Percentiles rank a stretch among this genome's conserved stretches.
phyloP scores from a whole-genome alignment of 2,797 vertebrate species.

The Lerista edwardsae region DNA sequence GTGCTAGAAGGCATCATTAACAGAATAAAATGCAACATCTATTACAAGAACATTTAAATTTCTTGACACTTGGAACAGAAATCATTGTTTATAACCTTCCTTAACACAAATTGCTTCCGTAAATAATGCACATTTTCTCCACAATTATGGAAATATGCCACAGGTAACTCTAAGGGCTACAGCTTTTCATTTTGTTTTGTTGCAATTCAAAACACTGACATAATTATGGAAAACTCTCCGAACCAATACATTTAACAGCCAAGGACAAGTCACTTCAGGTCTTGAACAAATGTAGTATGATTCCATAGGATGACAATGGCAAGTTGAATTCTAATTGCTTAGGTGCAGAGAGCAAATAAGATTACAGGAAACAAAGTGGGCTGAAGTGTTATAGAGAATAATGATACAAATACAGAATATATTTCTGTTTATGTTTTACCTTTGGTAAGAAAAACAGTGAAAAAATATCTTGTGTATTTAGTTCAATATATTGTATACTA shows the following conservation, averaged over 20 bases:
- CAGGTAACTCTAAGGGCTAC: slow-evolving; percentile 42
- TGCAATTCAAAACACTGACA: slow-evolving; percentile 42
- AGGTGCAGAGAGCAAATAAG: neutral
- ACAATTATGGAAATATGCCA: slow-evolving; percentile 64
- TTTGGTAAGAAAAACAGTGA: neutral
- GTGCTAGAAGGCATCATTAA: neutral
- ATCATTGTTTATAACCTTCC: slow-evolving; percentile 43
- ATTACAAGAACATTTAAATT: slow-evolving; percentile 19
- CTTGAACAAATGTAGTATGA: neutral
- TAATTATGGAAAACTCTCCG: slow-evolving; percentile 54
- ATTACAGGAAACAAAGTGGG: neutral
- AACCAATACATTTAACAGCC: slow-evolving; percentile 51
- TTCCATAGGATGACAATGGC: neutral
- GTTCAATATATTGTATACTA: too few relatives aligned
- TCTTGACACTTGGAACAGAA: slow-evolving; percentile 5
- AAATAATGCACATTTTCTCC: slow-evolving; percentile 43
- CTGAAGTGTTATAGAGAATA: neutral
- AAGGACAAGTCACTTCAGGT: slow-evolving; percentile 62
- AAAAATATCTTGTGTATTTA: too few relatives aligned
- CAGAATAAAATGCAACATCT: neutral
- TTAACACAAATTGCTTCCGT: slow-evolving; percentile 44
- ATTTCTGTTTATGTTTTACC: too few relatives aligned
- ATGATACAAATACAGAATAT: neutral
- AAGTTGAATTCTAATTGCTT: neutral
- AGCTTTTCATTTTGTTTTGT: slow-evolving; percentile 50